These are phyloP conservation scores for Protosalanx chinensis DNA, from an alignment of 2,797 vertebrate genomes.

Conservation along the genomic window DNA sequence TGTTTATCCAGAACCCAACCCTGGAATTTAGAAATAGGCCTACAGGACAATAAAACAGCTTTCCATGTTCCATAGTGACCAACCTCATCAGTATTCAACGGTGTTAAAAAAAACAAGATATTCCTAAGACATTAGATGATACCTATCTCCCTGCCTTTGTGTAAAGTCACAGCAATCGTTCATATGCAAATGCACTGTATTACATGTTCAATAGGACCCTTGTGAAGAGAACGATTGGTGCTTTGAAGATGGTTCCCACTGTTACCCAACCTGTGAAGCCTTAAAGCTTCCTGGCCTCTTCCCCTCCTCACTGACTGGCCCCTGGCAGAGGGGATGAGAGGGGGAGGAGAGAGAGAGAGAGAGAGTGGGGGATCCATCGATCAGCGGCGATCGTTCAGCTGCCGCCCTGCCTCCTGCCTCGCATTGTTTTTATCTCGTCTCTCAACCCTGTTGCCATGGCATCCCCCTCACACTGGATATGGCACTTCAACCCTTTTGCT, in stretches of 20 bases:
- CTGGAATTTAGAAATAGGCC: background rate
- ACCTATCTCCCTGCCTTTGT: constrained; percentile 33
- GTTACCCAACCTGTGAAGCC: constrained; percentile 55
- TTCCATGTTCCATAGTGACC: background rate
- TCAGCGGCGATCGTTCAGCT: constrained; percentile 72
- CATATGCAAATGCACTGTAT: constrained; percentile 56
- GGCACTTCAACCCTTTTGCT: constrained; percentile 82
- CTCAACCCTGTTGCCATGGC: constrained; percentile 83
- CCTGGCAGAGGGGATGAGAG: constrained; percentile 34
- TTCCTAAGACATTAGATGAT: constrained; percentile 16
- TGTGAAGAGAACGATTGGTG: constrained; percentile 55
- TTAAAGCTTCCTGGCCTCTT: constrained; percentile 47
- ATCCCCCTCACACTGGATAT: constrained; percentile 71
- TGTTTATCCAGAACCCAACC: background rate
- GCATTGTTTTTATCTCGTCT: constrained; percentile 81
- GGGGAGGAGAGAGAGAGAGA: constrained; percentile 36
- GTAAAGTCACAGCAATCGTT: constrained; percentile 52
- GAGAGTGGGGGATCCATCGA: constrained; percentile 67
- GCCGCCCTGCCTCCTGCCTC: constrained; percentile 70
- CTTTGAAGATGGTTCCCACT: constrained; percentile 62
- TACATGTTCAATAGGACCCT: constrained; percentile 60
- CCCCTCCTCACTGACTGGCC: constrained; percentile 49
- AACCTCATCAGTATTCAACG: background rate
- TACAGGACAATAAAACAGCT: background rate
- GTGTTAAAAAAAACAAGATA: constrained; percentile 12